phyloP scores from a whole-genome alignment of 2,797 vertebrate genomes.

The Limnodromus scolopaceus region DNA sequence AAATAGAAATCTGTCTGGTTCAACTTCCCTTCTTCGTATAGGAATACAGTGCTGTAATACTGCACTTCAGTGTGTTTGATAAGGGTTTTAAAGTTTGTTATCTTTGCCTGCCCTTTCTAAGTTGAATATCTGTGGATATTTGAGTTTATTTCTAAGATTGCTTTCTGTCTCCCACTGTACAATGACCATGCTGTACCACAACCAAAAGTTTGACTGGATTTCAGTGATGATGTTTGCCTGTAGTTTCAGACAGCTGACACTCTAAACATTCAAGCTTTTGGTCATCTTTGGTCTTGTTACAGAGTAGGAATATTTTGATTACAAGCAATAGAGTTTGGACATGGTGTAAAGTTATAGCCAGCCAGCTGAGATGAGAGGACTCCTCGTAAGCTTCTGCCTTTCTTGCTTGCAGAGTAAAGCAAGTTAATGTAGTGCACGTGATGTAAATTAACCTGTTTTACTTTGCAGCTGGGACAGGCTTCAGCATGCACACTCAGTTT shows the following conservation, averaged over 20 bases:
- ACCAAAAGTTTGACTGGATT: background rate
- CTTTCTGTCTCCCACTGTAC: background rate
- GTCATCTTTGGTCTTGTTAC: background rate
- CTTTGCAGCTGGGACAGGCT: background rate
- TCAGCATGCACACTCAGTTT: background rate
- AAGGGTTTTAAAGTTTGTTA: background rate
- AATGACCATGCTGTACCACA: accelerated
- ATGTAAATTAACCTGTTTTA: background rate
- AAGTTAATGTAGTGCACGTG: background rate
- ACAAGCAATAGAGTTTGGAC: background rate
- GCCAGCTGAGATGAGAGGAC: background rate
- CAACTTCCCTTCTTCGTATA: accelerated
- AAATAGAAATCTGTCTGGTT: background rate
- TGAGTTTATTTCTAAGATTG: background rate
- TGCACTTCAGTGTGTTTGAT: background rate
- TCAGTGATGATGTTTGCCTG: background rate
- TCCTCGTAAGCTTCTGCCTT: background rate
- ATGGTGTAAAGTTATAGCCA: accelerated
- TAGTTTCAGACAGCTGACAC: background rate
- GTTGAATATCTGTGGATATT: background rate
- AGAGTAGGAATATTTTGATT: accelerated
- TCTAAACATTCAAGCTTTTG: background rate
- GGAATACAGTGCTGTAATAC: background rate
- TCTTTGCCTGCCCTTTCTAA: background rate
- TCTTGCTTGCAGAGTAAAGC: no score